These are phyloP conservation scores for Etheostoma nigrum DNA, from an alignment of 2,797 vertebrate species.

Conservation along the genomic window DNA sequence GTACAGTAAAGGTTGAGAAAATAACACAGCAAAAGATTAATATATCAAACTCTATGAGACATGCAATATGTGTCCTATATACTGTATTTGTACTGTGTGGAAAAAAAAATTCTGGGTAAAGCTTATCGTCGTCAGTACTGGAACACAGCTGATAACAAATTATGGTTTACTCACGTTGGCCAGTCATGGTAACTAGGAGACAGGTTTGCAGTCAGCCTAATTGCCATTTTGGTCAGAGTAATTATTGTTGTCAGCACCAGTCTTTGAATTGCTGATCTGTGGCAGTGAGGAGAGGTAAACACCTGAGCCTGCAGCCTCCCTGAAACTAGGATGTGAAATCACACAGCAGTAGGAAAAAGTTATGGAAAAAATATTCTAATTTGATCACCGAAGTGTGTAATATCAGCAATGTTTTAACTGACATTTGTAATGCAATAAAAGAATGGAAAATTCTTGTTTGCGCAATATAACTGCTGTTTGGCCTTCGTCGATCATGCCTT, in stretches of 20 bases:
- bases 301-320: slow-evolving; percentile 16
- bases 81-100: background rate
- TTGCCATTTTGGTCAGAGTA: slow-evolving; percentile 80
- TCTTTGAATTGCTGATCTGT: slow-evolving; percentile 65
- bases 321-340: slow-evolving; percentile 14
- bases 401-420: no score
- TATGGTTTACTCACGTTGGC: slow-evolving; percentile 58
- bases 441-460: no score
- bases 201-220: slow-evolving; percentile 63
- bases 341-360: background rate
- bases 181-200: slow-evolving; percentile 57
- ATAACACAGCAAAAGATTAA: background rate
- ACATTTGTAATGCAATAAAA: no score
- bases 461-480: no score
- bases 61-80: background rate
- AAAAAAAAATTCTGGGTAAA: background rate
- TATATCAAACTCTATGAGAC: background rate
- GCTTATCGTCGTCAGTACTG: slow-evolving; percentile 1
- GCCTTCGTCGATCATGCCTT: no score
- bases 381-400: no score
- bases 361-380: no score
- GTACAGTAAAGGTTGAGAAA: background rate
- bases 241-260: slow-evolving; percentile 77
- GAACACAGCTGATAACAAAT: slow-evolving; percentile 46
- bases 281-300: slow-evolving; percentile 55